Evolutionary conservation across 2,797 vertebrate species (phyloP), one percentile per base, ranked within the genome.

Genomic region (Mergus octosetaceus): DNA sequence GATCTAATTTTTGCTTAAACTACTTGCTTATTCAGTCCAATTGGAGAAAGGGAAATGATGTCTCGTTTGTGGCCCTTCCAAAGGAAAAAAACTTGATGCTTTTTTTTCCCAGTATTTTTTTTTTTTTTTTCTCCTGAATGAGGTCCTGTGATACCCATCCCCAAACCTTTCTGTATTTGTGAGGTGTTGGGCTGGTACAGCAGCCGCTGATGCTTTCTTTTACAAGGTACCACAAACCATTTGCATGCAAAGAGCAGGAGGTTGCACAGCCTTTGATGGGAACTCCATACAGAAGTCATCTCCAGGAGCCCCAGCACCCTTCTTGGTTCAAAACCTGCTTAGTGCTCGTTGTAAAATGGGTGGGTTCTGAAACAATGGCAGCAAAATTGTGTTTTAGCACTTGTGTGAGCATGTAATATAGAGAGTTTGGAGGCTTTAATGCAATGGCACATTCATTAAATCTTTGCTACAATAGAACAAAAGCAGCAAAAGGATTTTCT

Each of bases 1-100:
- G 64, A 70, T 85, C 25, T 72, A 7, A 66, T 89, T 89, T 85
- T 91, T 85, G 17, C 74, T 87, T 80, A n/a, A 94, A 82, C 64
- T 79, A 6, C 75, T 85, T 45, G 68, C 49, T 84, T 89, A 4
- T 51, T 85, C 43, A 51, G 54, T 28, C 36, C 72, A 77, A 41
- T 22, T 60, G 77, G 45, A 79, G 65, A 80, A 78, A 27, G 61
- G 65, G 49, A 82, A 77, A 77, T 3, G 4, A 34, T 66, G 41
- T 61, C 86, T 77, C 19, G 27, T 78, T 94, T 83, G 58, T 43
- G 51, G 34, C 45, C 18, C n/a, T 95, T 91, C 73, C 58, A 51
- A 80, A 85, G 56, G 57, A 95, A 86, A 28, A 86, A 53, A 39
- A 69, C 58, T 39, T 17, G 53, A 71, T 87, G 90, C 24, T 16